Conservation (phyloP, 2,113 vertebrate genomes). For the Periophthalmus modestus region DNA sequence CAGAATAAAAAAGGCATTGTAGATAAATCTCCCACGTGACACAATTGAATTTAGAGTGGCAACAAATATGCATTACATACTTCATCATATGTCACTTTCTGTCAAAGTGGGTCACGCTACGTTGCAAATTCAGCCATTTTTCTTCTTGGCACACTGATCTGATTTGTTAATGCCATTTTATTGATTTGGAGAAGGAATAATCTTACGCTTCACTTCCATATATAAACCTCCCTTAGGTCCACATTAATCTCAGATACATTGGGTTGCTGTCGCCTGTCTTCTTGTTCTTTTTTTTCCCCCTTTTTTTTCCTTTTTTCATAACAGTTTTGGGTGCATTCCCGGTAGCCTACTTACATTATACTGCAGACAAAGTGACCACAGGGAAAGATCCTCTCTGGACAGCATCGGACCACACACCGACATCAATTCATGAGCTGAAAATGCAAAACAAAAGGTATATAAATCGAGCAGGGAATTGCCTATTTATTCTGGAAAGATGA, state of each 20-base stretch:
- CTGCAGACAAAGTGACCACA: constrained; percentile 62
- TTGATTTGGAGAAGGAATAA: constrained; percentile 11
- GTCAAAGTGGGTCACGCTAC: constrained; percentile 11
- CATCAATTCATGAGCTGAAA: constrained; percentile 14
- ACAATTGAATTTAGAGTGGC: not conserved
- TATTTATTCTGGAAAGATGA: constrained; percentile 28
- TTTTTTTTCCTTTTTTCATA: constrained; percentile 44
- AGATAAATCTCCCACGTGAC: not conserved
- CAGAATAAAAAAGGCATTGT: constrained; percentile 1
- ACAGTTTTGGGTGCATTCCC: constrained; percentile 65
- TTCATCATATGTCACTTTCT: constrained; percentile 15
- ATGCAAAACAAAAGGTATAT: constrained; percentile 35
- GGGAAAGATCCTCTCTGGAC: constrained; percentile 49
- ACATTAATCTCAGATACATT: constrained; percentile 48
- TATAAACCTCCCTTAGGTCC: constrained; percentile 21
- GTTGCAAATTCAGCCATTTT: constrained; percentile 1
- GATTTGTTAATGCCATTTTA: constrained; percentile 12
- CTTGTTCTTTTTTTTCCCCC: constrained; percentile 31
- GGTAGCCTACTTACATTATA: constrained; percentile 51
- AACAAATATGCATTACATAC: constrained; percentile 17
- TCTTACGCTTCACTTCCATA: constrained; percentile 16
- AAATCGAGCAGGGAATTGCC: constrained; percentile 20
- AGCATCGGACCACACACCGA: constrained; percentile 53
- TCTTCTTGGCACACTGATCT: constrained; percentile 6
- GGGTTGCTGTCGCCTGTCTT: constrained; percentile 49